A percentile compares a stretch with the other conserved stretches of the same genome.
Evolutionary conservation across 2,113 vertebrate species (phyloP).

Genomic region (Ancistrus triradiatus): DNA sequence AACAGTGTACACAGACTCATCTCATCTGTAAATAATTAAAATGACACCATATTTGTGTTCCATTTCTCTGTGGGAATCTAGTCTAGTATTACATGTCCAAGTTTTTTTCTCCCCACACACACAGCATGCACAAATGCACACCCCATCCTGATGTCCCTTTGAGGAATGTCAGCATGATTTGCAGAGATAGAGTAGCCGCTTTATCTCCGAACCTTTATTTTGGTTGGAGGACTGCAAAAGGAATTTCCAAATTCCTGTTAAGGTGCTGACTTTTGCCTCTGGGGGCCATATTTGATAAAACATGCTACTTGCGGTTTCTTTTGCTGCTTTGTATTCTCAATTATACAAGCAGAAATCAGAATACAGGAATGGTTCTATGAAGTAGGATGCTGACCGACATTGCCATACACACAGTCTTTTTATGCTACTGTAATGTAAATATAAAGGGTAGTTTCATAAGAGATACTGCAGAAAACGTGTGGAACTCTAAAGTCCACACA

Average conservation of each 20-base stretch:
- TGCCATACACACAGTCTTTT: no score
- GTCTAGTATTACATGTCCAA: constrained; percentile 11
- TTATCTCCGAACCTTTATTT: constrained; percentile 37
- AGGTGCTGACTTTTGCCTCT: constrained; percentile 14
- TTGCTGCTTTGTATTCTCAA: not conserved
- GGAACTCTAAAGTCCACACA: no score
- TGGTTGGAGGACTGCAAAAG: constrained; percentile 33
- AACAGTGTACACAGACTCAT: not conserved
- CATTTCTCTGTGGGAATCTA: constrained; percentile 4
- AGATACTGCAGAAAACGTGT: no score
- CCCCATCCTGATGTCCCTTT: constrained; percentile 48
- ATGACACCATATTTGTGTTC: not conserved
- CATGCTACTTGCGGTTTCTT: no score
- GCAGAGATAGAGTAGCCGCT: constrained; percentile 54
- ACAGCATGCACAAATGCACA: constrained; percentile 9
- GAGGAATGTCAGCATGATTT: constrained; percentile 49
- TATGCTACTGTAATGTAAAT: no score
- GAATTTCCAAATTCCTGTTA: constrained; percentile 40
- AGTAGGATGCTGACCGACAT: no score
- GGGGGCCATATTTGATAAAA: no score
- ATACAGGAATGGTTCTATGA: no score
- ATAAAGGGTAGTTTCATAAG: no score
- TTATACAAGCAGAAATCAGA: not conserved
- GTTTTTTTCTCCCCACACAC: constrained; percentile 8
- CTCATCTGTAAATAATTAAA: constrained; percentile 15